phyloP scores from a whole-genome alignment of 2,797 vertebrate species.

The Diplodus puntazzo region DNA sequence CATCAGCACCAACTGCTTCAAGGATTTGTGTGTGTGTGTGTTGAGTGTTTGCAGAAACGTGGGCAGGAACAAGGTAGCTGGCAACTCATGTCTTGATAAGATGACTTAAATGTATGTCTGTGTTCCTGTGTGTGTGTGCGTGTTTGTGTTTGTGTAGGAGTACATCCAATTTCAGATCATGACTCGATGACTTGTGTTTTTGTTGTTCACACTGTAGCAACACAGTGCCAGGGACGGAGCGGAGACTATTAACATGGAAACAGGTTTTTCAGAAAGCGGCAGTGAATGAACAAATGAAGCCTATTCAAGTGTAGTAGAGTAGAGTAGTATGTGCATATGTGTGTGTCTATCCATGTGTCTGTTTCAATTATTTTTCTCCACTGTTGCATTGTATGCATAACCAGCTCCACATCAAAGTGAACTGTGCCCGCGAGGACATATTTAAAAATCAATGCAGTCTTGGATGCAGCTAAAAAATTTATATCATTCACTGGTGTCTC shows the following conservation, averaged over 20 bases:
- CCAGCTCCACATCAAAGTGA: slow-evolving; percentile 75
- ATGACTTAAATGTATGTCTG: background rate
- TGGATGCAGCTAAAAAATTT: slow-evolving; percentile 72
- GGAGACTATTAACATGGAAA: slow-evolving; percentile 25
- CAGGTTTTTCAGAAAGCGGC: slow-evolving; percentile 10
- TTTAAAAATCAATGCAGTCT: slow-evolving; percentile 77
- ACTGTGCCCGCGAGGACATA: slow-evolving; percentile 70
- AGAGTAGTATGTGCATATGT: slow-evolving; percentile 24
- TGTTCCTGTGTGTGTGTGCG: background rate
- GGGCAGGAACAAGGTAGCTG: slow-evolving; percentile 1
- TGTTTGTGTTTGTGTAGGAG: slow-evolving; percentile 3
- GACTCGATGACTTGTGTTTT: slow-evolving; percentile 18
- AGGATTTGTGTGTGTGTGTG: background rate
- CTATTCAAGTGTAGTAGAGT: slow-evolving; percentile 23
- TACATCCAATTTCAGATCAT: slow-evolving; percentile 13
- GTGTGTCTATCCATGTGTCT: slow-evolving; percentile 38
- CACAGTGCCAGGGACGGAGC: slow-evolving; percentile 1
- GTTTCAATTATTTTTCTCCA: slow-evolving; percentile 61
- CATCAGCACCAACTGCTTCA: slow-evolving; percentile 1
- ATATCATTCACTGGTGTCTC: slow-evolving; percentile 59
- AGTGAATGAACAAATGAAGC: slow-evolving; percentile 9
- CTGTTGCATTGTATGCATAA: slow-evolving; percentile 67
- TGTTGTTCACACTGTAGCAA: slow-evolving; percentile 18
- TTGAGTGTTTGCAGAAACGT: slow-evolving; percentile 14
- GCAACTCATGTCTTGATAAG: background rate